Evolutionary conservation across 2,797 vertebrate species (phyloP).

Genomic region (Sebastes cheni): DNA sequence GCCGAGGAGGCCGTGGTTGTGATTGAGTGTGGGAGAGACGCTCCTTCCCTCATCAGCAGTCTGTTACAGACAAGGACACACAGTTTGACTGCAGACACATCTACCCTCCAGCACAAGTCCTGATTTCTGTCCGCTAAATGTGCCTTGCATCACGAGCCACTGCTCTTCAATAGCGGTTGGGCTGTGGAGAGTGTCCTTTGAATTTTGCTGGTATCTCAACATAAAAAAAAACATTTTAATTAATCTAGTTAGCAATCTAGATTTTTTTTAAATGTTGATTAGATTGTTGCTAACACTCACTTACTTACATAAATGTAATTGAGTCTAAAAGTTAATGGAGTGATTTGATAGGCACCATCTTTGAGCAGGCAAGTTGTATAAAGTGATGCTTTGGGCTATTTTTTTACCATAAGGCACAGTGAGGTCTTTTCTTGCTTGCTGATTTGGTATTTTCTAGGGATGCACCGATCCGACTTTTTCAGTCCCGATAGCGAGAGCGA

Average conservation of each 20-base stretch:
- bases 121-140: conserved; percentile 60
- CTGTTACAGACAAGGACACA: conserved; percentile 73
- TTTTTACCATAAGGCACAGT: background rate
- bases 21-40: conserved; percentile 71
- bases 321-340: background rate
- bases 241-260: background rate
- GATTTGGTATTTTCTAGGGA: background rate
- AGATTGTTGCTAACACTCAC: background rate
- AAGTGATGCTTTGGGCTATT: background rate
- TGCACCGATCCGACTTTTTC: too few relatives aligned
- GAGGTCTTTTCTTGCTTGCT: background rate
- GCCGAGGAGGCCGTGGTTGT: conserved; percentile 45
- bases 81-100: conserved; percentile 73
- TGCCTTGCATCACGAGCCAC: conserved; percentile 53
- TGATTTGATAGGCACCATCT: background rate
- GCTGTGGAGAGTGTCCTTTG: conserved; percentile 20
- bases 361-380: background rate
- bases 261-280: background rate
- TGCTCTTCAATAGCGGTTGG: conserved; percentile 27
- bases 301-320: background rate
- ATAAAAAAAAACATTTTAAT: background rate
- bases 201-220: conserved; percentile 4
- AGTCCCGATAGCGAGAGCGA: too few relatives aligned
- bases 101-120: conserved; percentile 61
- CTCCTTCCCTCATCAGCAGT: conserved; percentile 75